These are phyloP conservation scores for Anabas testudineus DNA, from an alignment of 2,797 vertebrate genomes.

Conservation along the genomic window DNA sequence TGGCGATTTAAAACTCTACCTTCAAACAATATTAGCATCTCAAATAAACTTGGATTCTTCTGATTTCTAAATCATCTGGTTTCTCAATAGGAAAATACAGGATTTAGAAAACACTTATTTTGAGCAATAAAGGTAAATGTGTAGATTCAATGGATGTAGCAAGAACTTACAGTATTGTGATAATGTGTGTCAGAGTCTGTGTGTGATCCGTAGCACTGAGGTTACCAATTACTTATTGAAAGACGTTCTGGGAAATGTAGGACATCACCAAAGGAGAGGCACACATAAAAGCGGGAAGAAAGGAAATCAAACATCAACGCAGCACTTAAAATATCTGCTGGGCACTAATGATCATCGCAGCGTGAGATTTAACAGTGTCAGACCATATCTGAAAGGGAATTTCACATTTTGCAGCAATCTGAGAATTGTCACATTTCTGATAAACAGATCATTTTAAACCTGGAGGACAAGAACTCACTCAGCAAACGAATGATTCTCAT, in stretches of 20 bases:
- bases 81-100: no score
- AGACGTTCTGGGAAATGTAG: neutral
- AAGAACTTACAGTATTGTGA: neutral
- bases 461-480: constrained; percentile 37
- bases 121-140: neutral
- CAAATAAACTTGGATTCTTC: neutral
- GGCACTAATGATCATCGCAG: neutral
- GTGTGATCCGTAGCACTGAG: neutral
- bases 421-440: constrained; percentile 27
- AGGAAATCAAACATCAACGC: neutral
- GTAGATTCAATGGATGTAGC: neutral
- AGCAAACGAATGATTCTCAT: constrained; percentile 37
- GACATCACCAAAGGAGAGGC: neutral
- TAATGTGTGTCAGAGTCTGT: no score
- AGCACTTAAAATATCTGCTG: neutral
- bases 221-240: neutral
- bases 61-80: no score
- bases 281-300: no score
- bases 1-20: no score
- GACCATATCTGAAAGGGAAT: constrained; percentile 12
- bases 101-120: neutral
- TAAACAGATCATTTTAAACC: constrained; percentile 31
- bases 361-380: neutral
- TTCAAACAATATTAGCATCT: no score
- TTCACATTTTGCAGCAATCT: constrained; percentile 19